Evolutionary conservation across 2,888 invertebrate genomes (phyloP).

Genomic region (Gerris lacustris): DNA sequence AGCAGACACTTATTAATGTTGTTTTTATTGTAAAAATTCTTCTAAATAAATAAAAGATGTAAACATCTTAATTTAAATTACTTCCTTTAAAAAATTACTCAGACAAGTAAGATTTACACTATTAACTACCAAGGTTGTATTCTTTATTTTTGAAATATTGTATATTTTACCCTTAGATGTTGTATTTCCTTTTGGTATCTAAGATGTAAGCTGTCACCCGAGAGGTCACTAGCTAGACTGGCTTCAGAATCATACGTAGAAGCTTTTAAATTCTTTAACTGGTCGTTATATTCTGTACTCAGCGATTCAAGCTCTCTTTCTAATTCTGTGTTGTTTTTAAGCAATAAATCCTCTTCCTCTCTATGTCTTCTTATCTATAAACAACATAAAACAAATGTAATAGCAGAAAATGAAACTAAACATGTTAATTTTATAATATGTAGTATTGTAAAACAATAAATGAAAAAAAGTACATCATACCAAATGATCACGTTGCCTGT

Average conservation of each 20-base stretch:
- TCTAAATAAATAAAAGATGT: no score
- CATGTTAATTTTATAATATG: not conserved
- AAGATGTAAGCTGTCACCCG: conserved; percentile 50
- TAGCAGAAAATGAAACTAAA: not conserved
- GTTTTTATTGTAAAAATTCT: no score
- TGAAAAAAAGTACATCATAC: conserved; percentile 20
- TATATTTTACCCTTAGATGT: conserved; percentile 50
- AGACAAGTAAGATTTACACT: no score
- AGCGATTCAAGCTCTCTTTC: conserved; percentile 59
- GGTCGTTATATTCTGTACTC: conserved; percentile 71
- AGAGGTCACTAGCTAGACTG: conserved; percentile 34
- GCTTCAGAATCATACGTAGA: conserved; percentile 55
- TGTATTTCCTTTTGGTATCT: conserved; percentile 78
- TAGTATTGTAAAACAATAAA: no score
- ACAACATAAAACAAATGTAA: conserved; percentile 23
- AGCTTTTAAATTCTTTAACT: conserved; percentile 63
- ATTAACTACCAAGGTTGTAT: no score
- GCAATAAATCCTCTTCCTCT: conserved; percentile 38
- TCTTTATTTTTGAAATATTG: no score
- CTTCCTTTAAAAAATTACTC: no score
- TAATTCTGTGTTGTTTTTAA: conserved; percentile 58
- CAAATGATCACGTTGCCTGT: conserved; percentile 31
- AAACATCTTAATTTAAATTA: no score
- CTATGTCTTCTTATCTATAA: conserved; percentile 41
- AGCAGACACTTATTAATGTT: no score